A percentile compares a stretch with the other conserved stretches of the same genome.
Conservation (phyloP, 2,797 vertebrate species). For the Austrolebias charrua region DNA sequence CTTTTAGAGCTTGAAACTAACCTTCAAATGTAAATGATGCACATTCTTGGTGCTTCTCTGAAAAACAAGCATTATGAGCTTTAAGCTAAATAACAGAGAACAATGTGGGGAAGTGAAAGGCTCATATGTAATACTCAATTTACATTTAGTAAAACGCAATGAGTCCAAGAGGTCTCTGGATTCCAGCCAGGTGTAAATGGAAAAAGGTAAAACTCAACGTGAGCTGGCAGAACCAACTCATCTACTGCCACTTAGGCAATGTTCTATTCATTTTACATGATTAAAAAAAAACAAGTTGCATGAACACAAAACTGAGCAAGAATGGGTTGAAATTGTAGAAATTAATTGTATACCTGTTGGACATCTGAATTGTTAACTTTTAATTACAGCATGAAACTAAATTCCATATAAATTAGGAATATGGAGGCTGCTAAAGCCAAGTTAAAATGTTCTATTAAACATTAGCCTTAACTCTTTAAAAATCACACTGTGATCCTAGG, state of each 20-base stretch:
- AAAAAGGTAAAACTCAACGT: neutral
- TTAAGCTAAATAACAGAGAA: neutral
- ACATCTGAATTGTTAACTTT: too few relatives aligned
- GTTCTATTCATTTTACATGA: too few relatives aligned
- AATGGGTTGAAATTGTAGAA: too few relatives aligned
- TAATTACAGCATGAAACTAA: neutral
- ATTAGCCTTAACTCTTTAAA: neutral
- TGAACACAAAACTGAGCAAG: too few relatives aligned
- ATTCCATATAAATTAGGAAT: neutral
- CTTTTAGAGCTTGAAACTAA: neutral
- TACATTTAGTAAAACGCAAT: neutral
- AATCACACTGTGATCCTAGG: neutral
- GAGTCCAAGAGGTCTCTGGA: neutral
- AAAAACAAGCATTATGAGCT: neutral
- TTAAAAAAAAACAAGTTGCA: too few relatives aligned
- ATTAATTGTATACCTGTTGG: too few relatives aligned
- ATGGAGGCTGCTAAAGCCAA: neutral
- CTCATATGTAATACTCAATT: neutral
- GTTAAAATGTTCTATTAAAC: too few relatives aligned
- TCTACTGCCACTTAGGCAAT: too few relatives aligned
- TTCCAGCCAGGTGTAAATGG: neutral
- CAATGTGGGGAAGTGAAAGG: neutral
- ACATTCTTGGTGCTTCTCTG: neutral
- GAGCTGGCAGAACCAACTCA: too few relatives aligned
- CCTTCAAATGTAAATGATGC: neutral